Evolutionary conservation across 2,113 vertebrate genomes (phyloP), one percentile per base, ranked within the genome.

Genomic region (Tyrannus savana): DNA sequence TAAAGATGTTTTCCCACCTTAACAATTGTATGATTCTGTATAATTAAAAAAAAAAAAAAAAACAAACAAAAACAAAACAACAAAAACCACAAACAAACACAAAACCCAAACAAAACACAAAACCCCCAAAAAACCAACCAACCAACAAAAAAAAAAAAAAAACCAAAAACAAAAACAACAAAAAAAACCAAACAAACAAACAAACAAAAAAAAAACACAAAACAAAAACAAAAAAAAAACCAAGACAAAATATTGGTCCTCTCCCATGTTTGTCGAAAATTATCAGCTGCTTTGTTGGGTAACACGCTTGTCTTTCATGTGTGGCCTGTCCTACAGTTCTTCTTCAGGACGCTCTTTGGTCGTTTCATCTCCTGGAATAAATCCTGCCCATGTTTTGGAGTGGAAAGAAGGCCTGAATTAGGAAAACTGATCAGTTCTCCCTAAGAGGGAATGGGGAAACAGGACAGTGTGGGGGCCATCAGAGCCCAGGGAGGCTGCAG

Each of bases 231-330:
- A 37, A 7, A 37, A 37, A 37, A 7, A 37, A 37, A 37, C 7
- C 7, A 25, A 53, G 19, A 27, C 46, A 37, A 55, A 47, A 7
- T 14, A 7, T 3, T 6, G 7, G 24, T 39, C 49, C 24, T 73
- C 31, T 52, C 55, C 62, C 21, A 1, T 10, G 19, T 50, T 68
- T 37, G 19, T 58, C 14, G 56, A 1, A 49, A 49, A 25, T 31
- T 33, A 46, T 23, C 4, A 66, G 3, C 5, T 5, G 0, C 41
- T 46, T 8, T 66, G 35, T 14, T 50, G 44, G 30, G 35, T 28
- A 21, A 22, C 8, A 11, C 0, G 0, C 67, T 59, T 41, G 12
- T 6, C 37, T 59, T 69, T 14, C 46, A 21, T 19, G 22, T 23
- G 10, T 10, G 31, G 30, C 21, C 3, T 19, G 47, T 28, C 56